Evolutionary conservation across 2,113 vertebrate species (phyloP), one percentile per base, ranked within the genome.

Genomic region (Paramisgurnus dabryanus): DNA sequence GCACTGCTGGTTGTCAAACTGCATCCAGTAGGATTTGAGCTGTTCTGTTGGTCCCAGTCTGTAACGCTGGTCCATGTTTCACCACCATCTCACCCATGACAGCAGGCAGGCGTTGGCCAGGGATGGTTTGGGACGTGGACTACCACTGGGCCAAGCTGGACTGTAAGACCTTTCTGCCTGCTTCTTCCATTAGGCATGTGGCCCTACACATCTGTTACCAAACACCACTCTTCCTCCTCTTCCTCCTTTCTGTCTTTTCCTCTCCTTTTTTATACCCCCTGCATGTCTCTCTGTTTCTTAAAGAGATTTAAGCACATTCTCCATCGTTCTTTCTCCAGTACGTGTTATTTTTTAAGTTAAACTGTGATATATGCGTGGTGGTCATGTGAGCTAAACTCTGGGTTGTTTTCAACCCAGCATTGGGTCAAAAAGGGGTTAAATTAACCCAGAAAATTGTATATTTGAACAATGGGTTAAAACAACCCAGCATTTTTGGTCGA

Each of bases 71-170:
- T 74, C 79, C 83, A 76, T 85, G 68, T 78, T 76, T 85, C 83
- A 88, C 91, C 92, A 92, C 92, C 91, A 92, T 93, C 87, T 93
- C 91, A 93, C 88, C 89, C 92, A 90, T 79, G 39, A 85, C 86
- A 89, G 84, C 83, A 87, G 88, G 87, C 83, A 88, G 87, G 82
- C 91, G 91, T 88, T 92, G 91, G 90, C 88, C 89, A 71, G 88
- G 89, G 87, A 91, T 90, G 89, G 86, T 76, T 90, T 91, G 90
- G 87, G 89, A 92, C 88, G 85, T 88, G 80, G 77, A 88, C 39
- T 87, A 89, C 89, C 91, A 86, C 88, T 91, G 88, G 91, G 84
- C 89, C 87, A 86, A 86, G 87, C 72, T 75, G 85, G 89, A 90
- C 87, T 88, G 87, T 92, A 90, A 91, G 89, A 79, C 49, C 60